phyloP scores from a whole-genome alignment of 30 jellyfish, hydroid and myxozoan genomes.

The Cassiopea andromeda region DNA sequence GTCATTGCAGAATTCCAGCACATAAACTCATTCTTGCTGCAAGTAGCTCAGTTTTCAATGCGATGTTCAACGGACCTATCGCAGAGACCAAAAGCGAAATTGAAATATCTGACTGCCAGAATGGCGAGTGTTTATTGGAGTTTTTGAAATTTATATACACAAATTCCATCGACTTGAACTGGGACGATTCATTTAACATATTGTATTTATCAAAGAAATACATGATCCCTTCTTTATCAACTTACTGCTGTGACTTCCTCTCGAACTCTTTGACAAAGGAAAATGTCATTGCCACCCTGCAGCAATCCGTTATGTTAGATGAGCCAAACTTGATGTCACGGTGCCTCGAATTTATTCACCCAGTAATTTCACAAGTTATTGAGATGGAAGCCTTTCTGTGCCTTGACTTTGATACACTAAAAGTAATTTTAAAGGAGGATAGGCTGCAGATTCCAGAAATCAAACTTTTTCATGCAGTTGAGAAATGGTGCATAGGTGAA shows the following conservation, averaged over 20 bases:
- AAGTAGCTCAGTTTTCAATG: conserved; percentile 60
- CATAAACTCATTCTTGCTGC: conserved; percentile 65
- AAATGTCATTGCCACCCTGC: conserved; percentile 59
- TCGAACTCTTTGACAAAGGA: conserved; percentile 54
- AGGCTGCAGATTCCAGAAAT: conserved; percentile 52
- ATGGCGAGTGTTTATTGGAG: conserved; percentile 39
- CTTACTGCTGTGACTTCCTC: conserved; percentile 47
- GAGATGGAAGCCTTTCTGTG: conserved; percentile 59
- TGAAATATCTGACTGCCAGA: conserved; percentile 52
- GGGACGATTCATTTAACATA: conserved; percentile 55
- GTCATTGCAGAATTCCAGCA: conserved; percentile 44
- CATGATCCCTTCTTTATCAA: conserved; percentile 62
- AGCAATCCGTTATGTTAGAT: conserved; percentile 65
- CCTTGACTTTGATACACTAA: conserved; percentile 41
- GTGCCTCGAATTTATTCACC: conserved; percentile 61
- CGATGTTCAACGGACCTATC: conserved; percentile 61
- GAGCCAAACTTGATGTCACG: conserved; percentile 31
- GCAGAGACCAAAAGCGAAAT: conserved; percentile 44
- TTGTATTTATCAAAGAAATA: conserved; percentile 53
- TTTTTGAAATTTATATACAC: conserved; percentile 40
- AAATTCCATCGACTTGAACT: conserved; percentile 38
- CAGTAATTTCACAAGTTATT: conserved; percentile 46
- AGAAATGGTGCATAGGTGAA: conserved; percentile 53
- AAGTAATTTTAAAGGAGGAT: conserved; percentile 49
- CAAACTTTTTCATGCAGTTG: conserved; percentile 38